These are phyloP conservation scores for Tiliacea citrago DNA, from an alignment of 2,888 invertebrate species.

Conservation along the genomic window DNA sequence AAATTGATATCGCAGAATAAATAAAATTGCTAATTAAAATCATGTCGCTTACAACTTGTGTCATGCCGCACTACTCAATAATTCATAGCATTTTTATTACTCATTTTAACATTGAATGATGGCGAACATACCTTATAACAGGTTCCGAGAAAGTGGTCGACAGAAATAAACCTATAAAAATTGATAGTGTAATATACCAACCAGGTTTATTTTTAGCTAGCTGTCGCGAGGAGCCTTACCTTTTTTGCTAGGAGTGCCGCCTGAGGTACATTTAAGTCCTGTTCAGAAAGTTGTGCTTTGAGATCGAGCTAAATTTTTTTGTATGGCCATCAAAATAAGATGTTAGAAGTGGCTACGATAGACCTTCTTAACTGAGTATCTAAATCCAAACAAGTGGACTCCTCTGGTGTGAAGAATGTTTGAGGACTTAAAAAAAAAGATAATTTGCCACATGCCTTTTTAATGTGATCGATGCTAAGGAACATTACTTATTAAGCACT, in stretches of 20 bases:
- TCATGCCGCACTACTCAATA: constrained; percentile 42
- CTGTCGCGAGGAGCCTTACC: constrained; percentile 17
- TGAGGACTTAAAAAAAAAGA: not conserved
- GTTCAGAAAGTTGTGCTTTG: constrained; percentile 17
- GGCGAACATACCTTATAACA: constrained; percentile 43
- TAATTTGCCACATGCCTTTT: not conserved
- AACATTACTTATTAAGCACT: not conserved
- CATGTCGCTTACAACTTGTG: constrained; percentile 25
- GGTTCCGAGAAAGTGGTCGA: constrained; percentile 56
- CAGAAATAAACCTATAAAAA: constrained; percentile 56
- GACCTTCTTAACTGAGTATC: not conserved
- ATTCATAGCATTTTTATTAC: constrained; percentile 56
- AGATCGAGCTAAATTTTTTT: not conserved
- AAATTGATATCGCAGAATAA: not conserved
- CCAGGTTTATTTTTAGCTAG: constrained; percentile 47
- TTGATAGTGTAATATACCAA: constrained; percentile 44
- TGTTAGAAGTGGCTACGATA: not conserved
- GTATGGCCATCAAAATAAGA: not conserved
- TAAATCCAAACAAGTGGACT: not conserved
- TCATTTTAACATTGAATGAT: constrained; percentile 58
- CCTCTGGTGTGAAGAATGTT: not conserved
- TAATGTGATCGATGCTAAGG: not conserved
- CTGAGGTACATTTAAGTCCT: not conserved
- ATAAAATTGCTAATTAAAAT: constrained; percentile 36
- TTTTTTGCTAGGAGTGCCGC: constrained; percentile 12